A percentile compares a stretch with the other conserved stretches of the same genome.
phyloP scores from a whole-genome alignment of 2,797 vertebrate genomes.

The Agapornis canus region DNA sequence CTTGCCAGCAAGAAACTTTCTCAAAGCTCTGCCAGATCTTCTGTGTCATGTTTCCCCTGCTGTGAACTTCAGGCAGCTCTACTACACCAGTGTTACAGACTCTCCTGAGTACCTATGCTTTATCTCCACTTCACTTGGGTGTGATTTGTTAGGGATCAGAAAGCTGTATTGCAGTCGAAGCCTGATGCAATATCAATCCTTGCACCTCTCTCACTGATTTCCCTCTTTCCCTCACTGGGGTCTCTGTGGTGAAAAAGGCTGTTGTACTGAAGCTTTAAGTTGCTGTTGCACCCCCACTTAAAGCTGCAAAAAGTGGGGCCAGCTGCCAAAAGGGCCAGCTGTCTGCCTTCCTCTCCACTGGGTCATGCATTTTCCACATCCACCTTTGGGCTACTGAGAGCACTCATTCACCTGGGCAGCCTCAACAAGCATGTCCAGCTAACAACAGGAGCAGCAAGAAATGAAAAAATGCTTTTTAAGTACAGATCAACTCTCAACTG shows the following conservation, averaged over 20 bases:
- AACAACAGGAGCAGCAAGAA: not conserved
- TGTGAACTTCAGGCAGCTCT: fast-evolving
- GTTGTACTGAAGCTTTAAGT: not conserved
- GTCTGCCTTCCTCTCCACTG: not conserved
- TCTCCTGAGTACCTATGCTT: not conserved
- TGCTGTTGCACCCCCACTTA: not conserved
- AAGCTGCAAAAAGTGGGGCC: not conserved
- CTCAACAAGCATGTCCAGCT: not conserved
- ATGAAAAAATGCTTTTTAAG: not conserved
- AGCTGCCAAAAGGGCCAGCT: not conserved
- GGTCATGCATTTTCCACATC: not conserved
- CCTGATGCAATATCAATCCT: not conserved
- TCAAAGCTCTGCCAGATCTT: not conserved
- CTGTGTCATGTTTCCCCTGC: not conserved
- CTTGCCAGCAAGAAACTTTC: fast-evolving
- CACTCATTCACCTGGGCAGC: not conserved
- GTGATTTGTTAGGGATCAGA: not conserved
- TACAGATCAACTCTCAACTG: not conserved
- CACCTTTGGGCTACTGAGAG: not conserved
- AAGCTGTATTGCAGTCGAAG: not conserved
- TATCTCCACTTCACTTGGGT: not conserved
- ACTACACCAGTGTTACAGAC: not conserved
- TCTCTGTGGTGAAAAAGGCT: not conserved
- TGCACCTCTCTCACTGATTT: not conserved
- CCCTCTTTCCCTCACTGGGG: not conserved